Evolutionary conservation across 1,140 invertebrate species (phyloP), one percentile per base, ranked within the genome.

Genomic region (Zophobas atratus): DNA sequence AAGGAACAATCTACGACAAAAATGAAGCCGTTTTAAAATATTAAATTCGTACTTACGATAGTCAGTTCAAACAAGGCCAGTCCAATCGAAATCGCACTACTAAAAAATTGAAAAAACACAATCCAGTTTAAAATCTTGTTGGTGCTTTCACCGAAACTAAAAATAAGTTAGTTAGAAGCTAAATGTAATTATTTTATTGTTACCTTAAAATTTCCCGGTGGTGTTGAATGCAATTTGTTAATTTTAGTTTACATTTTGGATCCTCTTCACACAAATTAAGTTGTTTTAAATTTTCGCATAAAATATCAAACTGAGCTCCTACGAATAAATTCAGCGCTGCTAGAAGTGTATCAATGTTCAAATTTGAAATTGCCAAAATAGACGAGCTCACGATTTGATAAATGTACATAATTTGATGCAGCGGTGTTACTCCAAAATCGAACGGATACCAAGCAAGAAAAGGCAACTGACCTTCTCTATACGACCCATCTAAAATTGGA

Each of bases 261-360:
- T 34, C 1, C 0, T 35, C 35, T 5, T 57, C 33, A 0, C 2
- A 2, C 32, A 57, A 34, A 33, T 0, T 57, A 51, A 51, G 49
- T 1, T 1, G 0, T 57, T 34, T 33, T 8, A 57, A 20, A 35
- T 57, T 34, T 0, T 57, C 55, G 34, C 55, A 57, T 8, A 57
- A 8, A 57, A 57, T 57, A 35, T 57, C 55, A 35, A 57, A 57
- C 8, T 57, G 55, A 4, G 34, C 55, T 5, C 34, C 55, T 8
- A 0, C 8, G 33, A 4, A 57, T 4, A 57, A 6, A 20, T 57
- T 57, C 34, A 57, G 20, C 3, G 55, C 55, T 34, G 55, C 32
- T 33, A 57, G 33, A 4, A 57, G 8, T 34, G 32, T 35, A 20
- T 57, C 55, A 5, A 57, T 35, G 3, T 36, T 57, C 3, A 57